These are phyloP conservation scores for Hemaris fuciformis DNA, from an alignment of 2,888 invertebrate genomes.

Conservation along the genomic window DNA sequence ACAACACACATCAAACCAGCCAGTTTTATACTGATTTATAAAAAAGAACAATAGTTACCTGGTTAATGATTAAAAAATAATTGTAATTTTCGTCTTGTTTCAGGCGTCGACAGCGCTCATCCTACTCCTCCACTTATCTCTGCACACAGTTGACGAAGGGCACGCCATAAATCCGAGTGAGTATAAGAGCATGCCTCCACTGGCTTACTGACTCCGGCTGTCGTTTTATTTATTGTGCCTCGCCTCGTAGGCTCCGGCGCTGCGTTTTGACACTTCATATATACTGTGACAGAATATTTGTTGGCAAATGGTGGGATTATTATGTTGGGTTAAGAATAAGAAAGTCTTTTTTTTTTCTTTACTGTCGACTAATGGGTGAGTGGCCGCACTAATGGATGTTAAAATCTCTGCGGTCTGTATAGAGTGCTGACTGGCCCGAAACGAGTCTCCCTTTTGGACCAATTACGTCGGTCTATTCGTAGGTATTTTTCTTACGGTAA, in stretches of 20 bases:
- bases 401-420: too few relatives aligned
- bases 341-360: too few relatives aligned
- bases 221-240: constrained; percentile 28
- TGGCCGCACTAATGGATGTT: too few relatives aligned
- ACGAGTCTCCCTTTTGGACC: too few relatives aligned
- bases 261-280: not conserved
- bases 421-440: too few relatives aligned
- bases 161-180: constrained; percentile 75
- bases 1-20: not conserved
- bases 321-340: not conserved
- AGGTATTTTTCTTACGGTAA: too few relatives aligned
- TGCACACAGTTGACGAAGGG: constrained; percentile 75
- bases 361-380: too few relatives aligned
- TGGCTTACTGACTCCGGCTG: constrained; percentile 17
- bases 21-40: not conserved
- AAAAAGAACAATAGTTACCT: not conserved
- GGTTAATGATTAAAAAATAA: not conserved
- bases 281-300: not conserved
- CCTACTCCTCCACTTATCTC: constrained; percentile 71
- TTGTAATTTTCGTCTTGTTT: constrained; percentile 39
- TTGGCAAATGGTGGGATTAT: too few relatives aligned
- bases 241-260: constrained; percentile 15
- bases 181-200: constrained; percentile 40
- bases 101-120: constrained; percentile 71
- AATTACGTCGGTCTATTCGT: too few relatives aligned